These are phyloP conservation scores for Zoanthus sansibaricus DNA, from an alignment of 92 coral and sea anemone species.

Conservation along the genomic window DNA sequence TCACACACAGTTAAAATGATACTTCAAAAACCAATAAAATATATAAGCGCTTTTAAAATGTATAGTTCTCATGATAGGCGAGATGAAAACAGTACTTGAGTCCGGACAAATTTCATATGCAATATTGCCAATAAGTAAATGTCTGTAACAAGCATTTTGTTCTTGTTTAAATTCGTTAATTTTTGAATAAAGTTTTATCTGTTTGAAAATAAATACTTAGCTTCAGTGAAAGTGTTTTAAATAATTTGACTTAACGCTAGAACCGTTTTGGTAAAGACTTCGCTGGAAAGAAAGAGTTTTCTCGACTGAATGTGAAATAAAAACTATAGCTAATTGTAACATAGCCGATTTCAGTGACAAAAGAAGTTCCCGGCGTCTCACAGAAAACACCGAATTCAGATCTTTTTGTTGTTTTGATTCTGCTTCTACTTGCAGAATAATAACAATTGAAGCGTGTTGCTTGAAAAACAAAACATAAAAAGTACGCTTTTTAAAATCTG, in stretches of 20 bases:
- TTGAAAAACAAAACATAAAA: conserved; percentile 24
- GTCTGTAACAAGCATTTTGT: neutral
- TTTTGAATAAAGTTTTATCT: neutral
- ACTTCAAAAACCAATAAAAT: conserved; percentile 29
- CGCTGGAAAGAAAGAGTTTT: neutral
- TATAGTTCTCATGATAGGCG: neutral
- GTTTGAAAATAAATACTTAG: neutral
- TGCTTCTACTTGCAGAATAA: too few species aligned
- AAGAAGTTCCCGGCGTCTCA: neutral
- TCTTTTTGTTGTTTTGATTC: neutral
- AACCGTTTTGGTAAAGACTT: conserved; percentile 13
- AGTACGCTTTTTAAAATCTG: neutral
- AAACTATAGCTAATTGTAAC: neutral
- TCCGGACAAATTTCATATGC: neutral
- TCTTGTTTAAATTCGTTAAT: neutral
- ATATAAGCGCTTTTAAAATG: neutral
- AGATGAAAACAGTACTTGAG: conserved; percentile 22
- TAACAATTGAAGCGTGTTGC: conserved; percentile 43
- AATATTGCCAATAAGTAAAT: neutral
- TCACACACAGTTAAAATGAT: conserved; percentile 7
- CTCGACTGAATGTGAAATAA: neutral
- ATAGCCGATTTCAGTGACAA: conserved; percentile 3
- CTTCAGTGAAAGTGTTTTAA: neutral
- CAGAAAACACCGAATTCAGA: conserved; percentile 24
- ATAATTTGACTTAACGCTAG: neutral